Base-by-base conservation (phyloP, 1,140 invertebrate species). In the Tetramorium alpestre region DNA sequence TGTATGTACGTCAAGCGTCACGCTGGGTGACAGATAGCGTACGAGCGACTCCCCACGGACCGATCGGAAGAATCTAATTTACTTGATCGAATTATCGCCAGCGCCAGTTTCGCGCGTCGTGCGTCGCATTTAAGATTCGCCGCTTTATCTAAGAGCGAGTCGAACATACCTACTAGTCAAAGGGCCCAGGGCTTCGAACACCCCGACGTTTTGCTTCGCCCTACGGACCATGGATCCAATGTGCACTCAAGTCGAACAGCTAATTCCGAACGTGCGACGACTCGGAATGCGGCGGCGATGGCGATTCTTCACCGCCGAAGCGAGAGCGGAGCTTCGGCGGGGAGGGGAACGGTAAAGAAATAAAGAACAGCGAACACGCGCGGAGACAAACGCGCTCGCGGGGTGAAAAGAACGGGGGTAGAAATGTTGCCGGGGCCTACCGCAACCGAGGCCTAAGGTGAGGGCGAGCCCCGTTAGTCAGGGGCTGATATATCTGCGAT, bases 231-330 rank as follows among this genome's bases (percentile, higher is more conserved):
- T 93, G 92, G 93, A 94, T 94, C 87, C 91, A 90, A 94, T 93
- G 93, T 92, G 94, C 94, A 94, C 90, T 88, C 92, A 87, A 93
- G 91, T 90, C 85, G 93, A 94, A 94, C 93, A 93, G 92, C 93
- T 95, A 95, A 95, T 94, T 94, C 91, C 91, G 92, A 92, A 95
- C 94, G 94, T 94, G 94, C 92, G 92, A 93, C 91, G 93, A 94
- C 93, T 94, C 64, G 93, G 85, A 94, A 94, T 94, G 90, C 84
- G 82, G 44, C 90, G 89, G 87, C 85, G 76, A 73, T 77, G 89
- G 72, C 87, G 82, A 90, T 91, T 91, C 89, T n/a, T 91, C 87
- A 85, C 87, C 70, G 47, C n/a, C 56, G 58, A 58, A 70, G 60
- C 58, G 77, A 87, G 70, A 86, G 16, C 54, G 51, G 11, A 84